Conservation (phyloP, 2,888 invertebrate species). For the Acanthoscelides obtectus region DNA sequence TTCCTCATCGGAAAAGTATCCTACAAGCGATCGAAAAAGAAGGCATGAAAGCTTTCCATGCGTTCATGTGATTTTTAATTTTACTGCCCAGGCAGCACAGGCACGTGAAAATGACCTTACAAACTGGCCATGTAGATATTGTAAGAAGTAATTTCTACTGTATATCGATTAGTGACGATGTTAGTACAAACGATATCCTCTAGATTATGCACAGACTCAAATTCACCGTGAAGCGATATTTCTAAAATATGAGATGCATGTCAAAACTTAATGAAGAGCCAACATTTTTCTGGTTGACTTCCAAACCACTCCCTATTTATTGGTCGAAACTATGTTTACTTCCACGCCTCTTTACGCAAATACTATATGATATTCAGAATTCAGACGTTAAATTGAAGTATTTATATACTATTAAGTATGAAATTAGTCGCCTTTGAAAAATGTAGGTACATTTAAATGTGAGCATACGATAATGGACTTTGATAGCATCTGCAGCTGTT, state of each 20-base stretch:
- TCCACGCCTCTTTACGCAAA: not conserved
- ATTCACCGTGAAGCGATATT: not conserved
- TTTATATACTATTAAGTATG: not conserved
- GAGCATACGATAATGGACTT: not conserved
- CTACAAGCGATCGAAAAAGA: no score
- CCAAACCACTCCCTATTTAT: not conserved
- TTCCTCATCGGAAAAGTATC: no score
- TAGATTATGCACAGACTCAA: not conserved
- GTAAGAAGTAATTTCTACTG: no score
- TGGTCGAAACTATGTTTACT: not conserved
- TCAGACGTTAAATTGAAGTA: not conserved
- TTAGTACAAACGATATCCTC: no score
- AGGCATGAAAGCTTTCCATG: no score
- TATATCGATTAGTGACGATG: no score
- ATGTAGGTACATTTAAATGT: not conserved
- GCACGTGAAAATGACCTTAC: no score
- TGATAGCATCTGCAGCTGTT: not conserved
- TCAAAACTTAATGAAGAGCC: not conserved
- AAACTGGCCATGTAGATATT: no score
- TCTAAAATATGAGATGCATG: not conserved
- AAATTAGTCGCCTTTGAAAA: not conserved
- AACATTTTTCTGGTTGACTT: not conserved
- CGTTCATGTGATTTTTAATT: no score
- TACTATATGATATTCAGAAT: not conserved
- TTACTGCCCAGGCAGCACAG: no score